Conservation (phyloP, 2,113 vertebrate genomes). For the Chaenogobius annularis region DNA sequence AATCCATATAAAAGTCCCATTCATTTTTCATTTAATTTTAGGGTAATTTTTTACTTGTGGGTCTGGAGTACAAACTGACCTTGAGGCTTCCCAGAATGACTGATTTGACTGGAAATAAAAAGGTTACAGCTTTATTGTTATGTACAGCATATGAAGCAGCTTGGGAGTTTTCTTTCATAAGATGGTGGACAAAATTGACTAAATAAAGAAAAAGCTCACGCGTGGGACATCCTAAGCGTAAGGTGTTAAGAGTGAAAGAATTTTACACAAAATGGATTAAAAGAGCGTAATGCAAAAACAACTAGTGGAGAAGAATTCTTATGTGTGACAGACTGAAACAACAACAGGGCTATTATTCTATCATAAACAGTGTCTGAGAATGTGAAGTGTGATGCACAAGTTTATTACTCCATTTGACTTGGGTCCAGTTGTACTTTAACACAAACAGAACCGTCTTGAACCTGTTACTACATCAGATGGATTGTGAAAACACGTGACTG, state of each 20-base stretch:
- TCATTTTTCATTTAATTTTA: too few species aligned
- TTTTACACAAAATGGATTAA: slow-evolving; percentile 39
- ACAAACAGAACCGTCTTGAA: slow-evolving; percentile 14
- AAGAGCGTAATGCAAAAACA: slow-evolving; percentile 6
- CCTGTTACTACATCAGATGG: slow-evolving; percentile 18
- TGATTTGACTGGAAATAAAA: too few species aligned
- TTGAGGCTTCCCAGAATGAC: too few species aligned
- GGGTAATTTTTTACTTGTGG: too few species aligned
- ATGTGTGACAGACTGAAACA: not conserved
- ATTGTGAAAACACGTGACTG: not conserved
- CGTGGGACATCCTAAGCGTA: too few species aligned
- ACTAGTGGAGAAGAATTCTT: not conserved
- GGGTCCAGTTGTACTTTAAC: slow-evolving; percentile 6
- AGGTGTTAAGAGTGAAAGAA: slow-evolving; percentile 11
- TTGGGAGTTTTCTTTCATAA: too few species aligned
- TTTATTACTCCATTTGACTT: slow-evolving; percentile 1
- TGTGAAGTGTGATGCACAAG: not conserved
- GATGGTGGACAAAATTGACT: too few species aligned
- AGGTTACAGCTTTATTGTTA: too few species aligned
- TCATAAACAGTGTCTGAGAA: not conserved
- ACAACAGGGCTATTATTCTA: not conserved
- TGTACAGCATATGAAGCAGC: too few species aligned
- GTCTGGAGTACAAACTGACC: too few species aligned
- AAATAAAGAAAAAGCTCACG: too few species aligned
- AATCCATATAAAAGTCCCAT: too few species aligned